These are phyloP conservation scores for Danio kyathit DNA, from an alignment of 2,797 vertebrate species.

Conservation along the genomic window DNA sequence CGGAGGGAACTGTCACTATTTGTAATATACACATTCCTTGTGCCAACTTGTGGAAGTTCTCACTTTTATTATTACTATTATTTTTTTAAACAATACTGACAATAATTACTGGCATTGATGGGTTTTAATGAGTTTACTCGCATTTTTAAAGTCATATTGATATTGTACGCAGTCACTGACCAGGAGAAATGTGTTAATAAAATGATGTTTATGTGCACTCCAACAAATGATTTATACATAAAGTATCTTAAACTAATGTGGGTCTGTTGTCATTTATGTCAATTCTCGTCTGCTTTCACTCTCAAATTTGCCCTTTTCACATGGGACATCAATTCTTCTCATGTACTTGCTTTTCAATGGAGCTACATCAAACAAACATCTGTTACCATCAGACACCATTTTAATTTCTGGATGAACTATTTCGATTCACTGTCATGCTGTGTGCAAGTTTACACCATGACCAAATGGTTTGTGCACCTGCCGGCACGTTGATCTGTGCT, in stretches of 20 bases:
- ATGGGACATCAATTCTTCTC: too few relatives aligned
- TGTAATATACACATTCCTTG: constrained; percentile 73
- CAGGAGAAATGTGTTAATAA: constrained; percentile 59
- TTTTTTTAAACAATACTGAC: constrained; percentile 65
- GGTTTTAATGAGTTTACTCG: constrained; percentile 59
- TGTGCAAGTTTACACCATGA: neutral
- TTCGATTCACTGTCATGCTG: neutral
- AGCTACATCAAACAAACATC: too few relatives aligned
- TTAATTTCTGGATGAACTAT: neutral
- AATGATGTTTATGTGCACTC: constrained; percentile 62
- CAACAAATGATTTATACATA: constrained; percentile 73
- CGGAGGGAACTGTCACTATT: constrained; percentile 57
- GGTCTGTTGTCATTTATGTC: constrained; percentile 8
- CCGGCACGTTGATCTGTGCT: neutral
- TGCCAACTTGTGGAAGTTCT: constrained; percentile 84
- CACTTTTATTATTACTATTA: constrained; percentile 61
- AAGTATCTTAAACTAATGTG: constrained; percentile 67
- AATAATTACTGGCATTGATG: constrained; percentile 65
- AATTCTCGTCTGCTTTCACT: neutral
- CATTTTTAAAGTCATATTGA: constrained; percentile 70
- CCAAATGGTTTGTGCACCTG: neutral
- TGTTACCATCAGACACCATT: neutral
- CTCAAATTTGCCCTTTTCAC: neutral
- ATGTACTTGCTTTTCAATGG: neutral
- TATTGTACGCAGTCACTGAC: constrained; percentile 62